These are phyloP conservation scores for Cremastinae sp. DNA, from an alignment of 2,888 invertebrate genomes.

Conservation along the genomic window DNA sequence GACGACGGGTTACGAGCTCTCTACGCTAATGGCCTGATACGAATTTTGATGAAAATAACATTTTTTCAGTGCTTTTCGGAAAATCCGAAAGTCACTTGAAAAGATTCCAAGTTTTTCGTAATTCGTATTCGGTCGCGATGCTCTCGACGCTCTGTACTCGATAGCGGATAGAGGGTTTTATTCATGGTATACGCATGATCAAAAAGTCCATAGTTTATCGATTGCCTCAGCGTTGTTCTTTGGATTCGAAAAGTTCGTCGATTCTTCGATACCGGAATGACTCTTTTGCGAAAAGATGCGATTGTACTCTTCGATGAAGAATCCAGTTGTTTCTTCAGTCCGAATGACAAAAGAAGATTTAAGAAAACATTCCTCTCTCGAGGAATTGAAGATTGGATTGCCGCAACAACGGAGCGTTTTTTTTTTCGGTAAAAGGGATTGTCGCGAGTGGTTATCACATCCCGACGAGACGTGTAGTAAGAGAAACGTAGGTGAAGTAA, in stretches of 20 bases:
- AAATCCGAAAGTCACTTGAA: constrained; percentile 12
- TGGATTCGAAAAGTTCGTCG: constrained; percentile 75
- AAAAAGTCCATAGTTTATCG: constrained; percentile 80
- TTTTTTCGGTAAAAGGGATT: constrained; percentile 56
- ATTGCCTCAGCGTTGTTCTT: constrained; percentile 80
- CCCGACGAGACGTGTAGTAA: constrained; percentile 27
- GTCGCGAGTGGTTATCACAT: constrained; percentile 17
- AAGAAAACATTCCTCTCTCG: constrained; percentile 38
- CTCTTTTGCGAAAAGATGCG: constrained; percentile 32
- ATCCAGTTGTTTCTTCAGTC: constrained; percentile 60
- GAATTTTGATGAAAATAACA: constrained; percentile 33
- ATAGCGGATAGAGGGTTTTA: constrained; percentile 62
- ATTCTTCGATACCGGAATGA: constrained; percentile 28
- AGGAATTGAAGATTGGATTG: constrained; percentile 46
- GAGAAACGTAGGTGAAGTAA: constrained; percentile 70
- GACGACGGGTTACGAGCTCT: constrained; percentile 22
- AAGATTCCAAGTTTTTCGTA: constrained; percentile 38
- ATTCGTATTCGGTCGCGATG: constrained; percentile 37
- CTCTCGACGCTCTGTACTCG: constrained; percentile 51
- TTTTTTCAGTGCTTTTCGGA: constrained; percentile 13
- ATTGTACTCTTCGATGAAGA: constrained; percentile 68
- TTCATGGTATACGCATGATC: constrained; percentile 75
- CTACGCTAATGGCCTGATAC: constrained; percentile 29
- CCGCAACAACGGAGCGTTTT: constrained; percentile 55
- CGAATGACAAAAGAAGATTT: constrained; percentile 48